These are phyloP conservation scores for Capitella teleta DNA, from an alignment of 1,140 invertebrate genomes.

Conservation along the genomic window DNA sequence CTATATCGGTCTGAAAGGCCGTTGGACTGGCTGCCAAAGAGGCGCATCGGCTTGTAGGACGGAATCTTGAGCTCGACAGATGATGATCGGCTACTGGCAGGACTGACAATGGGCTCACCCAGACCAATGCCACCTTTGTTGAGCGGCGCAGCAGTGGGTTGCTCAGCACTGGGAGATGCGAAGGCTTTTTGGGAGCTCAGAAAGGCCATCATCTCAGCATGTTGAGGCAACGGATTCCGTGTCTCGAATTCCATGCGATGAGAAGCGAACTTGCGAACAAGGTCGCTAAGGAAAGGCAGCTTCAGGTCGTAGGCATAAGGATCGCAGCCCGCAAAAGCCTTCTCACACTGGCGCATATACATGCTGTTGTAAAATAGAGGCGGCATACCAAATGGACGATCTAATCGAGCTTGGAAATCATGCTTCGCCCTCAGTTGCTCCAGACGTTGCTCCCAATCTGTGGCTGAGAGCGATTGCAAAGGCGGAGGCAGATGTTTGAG, in stretches of 20 bases:
- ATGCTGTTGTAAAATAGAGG: conserved; percentile 3
- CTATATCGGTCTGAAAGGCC: too few species aligned
- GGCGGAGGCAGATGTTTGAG: conserved; percentile 16
- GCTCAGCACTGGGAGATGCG: too few species aligned
- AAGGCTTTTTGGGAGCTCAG: too few species aligned
- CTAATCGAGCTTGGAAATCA: conserved; percentile 20
- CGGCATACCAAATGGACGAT: conserved; percentile 6
- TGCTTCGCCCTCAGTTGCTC: conserved; percentile 33
- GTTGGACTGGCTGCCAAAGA: background rate
- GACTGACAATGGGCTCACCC: too few species aligned
- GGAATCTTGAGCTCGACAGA: conserved; percentile 65
- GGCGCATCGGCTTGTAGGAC: conserved; percentile 61
- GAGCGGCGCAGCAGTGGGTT: too few species aligned
- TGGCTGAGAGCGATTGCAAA: conserved; percentile 13
- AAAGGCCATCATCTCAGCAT: too few species aligned
- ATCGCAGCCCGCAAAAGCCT: conserved; percentile 1
- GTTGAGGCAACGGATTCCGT: too few species aligned
- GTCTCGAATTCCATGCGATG: too few species aligned
- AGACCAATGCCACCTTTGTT: too few species aligned
- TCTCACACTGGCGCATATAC: conserved; percentile 7
- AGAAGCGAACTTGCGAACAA: conserved; percentile 37
- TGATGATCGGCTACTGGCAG: too few species aligned
- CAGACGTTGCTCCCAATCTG: conserved; percentile 20
- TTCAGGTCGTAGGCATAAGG: conserved; percentile 19
- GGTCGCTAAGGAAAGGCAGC: conserved; percentile 36